Base-by-base conservation (phyloP, 2,888 invertebrate genomes). In the Euzophera pinguis region DNA sequence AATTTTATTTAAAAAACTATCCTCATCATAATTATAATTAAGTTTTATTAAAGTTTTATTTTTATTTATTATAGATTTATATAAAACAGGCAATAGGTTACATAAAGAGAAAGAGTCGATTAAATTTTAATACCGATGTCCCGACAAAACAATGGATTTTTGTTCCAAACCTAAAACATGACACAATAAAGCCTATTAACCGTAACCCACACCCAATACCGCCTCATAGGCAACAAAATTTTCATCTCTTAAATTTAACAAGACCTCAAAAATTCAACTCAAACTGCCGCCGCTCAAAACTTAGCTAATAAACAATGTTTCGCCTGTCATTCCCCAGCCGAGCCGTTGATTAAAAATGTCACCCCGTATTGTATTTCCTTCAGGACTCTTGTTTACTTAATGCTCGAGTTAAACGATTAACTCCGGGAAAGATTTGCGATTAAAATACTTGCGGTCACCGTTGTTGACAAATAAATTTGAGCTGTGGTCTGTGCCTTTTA, bases 271-370 rank as follows among this genome's bases (percentile, higher is more conserved):
- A 43, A 27, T 27, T 22, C 6, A 3, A 7, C 43, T 16, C 27
- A 29, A 5, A 8, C 32, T 3, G 22, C 3, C 22, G 5, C 22
- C 22, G 3, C 22, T 22, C 22, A 22, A 12, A 42, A 42, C 17
- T 50, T 42, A 8, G 42, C 34, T 42, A 50, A 50, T 50, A 50
- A 50, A 50, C 50, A 41, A 42, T 42, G 42, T 50, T 50, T 34
- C 29, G 50, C 50, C 50, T 17, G 41, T 42, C 50, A 50, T 38
- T 14, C 16, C 34, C 41, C 8, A 14, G 32, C 34, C 10, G 14
- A 8, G 29, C 12, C 41, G 50, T 16, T 50, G 50, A 50, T 50
- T 50, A 50, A 50, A 50, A 50, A 50, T 42, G 50, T 50, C 50
- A 50, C 39, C 34, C 34, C 17, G 16, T 34, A 34, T 34, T 41